Evolutionary conservation across 2,888 invertebrate species (phyloP), one percentile per base, ranked within the genome.

Genomic region (Oasisia sp.): DNA sequence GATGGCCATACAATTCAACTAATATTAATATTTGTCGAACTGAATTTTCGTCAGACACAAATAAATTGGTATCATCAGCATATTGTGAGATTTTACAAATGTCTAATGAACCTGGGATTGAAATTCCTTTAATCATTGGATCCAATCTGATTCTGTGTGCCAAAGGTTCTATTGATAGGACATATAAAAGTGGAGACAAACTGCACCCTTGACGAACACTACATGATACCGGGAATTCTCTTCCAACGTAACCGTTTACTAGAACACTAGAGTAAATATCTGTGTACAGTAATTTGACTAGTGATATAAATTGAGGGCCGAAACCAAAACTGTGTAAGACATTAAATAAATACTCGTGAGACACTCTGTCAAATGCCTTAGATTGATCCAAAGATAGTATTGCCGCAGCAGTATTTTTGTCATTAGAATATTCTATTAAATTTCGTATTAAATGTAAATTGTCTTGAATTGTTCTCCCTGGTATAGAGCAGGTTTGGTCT

Each of bases 101-200:
- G 11, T 38, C 38, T 0, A 1, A 0, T 91, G 32, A 0, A 89
- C 45, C n/a, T 2, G 90, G 45, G 0, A 44, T n/a, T 0, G 89
- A 32, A 4, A 45, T 27, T 2, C 44, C 45, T 90, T 89, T 90
- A 4, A 38, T 90, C 50, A 50, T 32, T 1, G 45, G 90, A n/a
- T 44, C n/a, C 44, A 14, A 50, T 1, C 89, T 32, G 4, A 90
- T 90, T 44, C 11, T 90, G 1, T 90, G 38, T 19, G 91, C 74
- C 11, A 92, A 74, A 0, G 92, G 92, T 91, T 92, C 92, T 14
- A 92, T 91, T 74, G 50, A 91, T 8, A 92, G 32, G n/a, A 92
- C 56, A 45, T 45, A 92, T 56, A 92, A 45, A 1, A 90, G 7
- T 7, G 92, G 92, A 0, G 92, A 92, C n/a, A n/a, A n/a, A n/a